Evolutionary conservation across 2,888 invertebrate genomes (phyloP).

Genomic region (Oscheius sp.): DNA sequence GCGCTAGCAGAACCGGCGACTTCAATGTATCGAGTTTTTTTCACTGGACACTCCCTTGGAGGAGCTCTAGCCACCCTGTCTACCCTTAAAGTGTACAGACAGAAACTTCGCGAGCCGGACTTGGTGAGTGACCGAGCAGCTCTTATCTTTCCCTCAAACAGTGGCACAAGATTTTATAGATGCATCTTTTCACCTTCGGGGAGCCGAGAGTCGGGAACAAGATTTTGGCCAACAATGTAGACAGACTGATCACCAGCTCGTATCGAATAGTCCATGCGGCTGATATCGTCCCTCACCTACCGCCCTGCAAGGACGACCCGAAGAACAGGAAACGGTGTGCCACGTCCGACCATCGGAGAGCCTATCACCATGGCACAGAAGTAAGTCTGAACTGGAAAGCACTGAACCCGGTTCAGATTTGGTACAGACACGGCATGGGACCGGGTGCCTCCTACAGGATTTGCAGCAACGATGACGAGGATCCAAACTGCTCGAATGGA

Average conservation of each 20-base stretch:
- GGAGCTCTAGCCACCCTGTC: constrained; percentile 46
- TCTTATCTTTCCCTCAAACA: not conserved
- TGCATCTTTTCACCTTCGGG: constrained; percentile 49
- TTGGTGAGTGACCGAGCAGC: constrained; percentile 12
- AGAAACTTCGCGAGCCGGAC: constrained; percentile 14
- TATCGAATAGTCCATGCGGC: constrained; percentile 46
- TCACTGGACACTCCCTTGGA: constrained; percentile 50
- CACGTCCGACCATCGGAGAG: constrained; percentile 16
- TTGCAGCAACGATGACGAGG: constrained; percentile 37
- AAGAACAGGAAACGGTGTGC: constrained; percentile 25
- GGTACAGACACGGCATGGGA: constrained; percentile 42
- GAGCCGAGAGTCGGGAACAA: constrained; percentile 53
- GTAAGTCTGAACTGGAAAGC: constrained; percentile 4
- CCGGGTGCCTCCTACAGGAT: constrained; percentile 29
- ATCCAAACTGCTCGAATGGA: constrained; percentile 37
- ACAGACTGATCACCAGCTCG: constrained; percentile 35
- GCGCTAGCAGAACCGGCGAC: constrained; percentile 31
- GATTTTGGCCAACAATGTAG: constrained; percentile 43
- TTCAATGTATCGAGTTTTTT: constrained; percentile 31
- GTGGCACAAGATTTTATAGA: constrained; percentile 29
- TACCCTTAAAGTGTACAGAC: constrained; percentile 38
- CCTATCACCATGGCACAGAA: constrained; percentile 45
- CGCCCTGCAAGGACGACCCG: constrained; percentile 40
- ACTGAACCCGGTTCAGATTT: constrained; percentile 16
- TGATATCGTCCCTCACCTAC: constrained; percentile 52